Conservation (phyloP, 2,888 invertebrate genomes). For the Pegoplata infirma region DNA sequence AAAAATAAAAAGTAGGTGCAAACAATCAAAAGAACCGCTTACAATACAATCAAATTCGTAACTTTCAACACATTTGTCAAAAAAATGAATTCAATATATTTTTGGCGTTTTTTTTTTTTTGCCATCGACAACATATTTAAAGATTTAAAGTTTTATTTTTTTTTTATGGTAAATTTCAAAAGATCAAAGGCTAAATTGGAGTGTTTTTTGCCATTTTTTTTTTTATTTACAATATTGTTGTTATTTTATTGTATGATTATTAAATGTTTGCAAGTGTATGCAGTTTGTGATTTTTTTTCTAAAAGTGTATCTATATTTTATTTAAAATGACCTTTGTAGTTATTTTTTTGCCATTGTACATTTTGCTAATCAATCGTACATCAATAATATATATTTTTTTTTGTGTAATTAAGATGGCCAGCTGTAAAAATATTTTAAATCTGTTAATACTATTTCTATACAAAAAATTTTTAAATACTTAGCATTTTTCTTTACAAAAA, state of each 20-base stretch:
- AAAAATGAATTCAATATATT: constrained; percentile 34
- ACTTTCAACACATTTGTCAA: constrained; percentile 65
- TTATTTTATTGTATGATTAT: constrained; percentile 27
- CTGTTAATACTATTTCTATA: no score
- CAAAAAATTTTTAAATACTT: no score
- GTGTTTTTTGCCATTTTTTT: constrained; percentile 23
- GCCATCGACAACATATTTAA: constrained; percentile 26
- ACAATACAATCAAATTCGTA: constrained; percentile 47
- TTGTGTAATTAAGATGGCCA: not conserved
- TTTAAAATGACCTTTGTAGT: constrained; percentile 45
- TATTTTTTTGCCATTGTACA: constrained; percentile 10
- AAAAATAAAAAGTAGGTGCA: constrained; percentile 38
- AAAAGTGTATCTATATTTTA: constrained; percentile 28
- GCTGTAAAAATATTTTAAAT: not conserved
- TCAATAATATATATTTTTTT: constrained; percentile 7
- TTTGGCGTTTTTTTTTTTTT: constrained; percentile 6
- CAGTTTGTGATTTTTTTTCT: not conserved
- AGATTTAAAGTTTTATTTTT: constrained; percentile 28
- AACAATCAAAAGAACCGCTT: constrained; percentile 59
- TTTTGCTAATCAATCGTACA: constrained; percentile 43
- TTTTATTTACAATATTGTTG: not conserved
- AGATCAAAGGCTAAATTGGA: constrained; percentile 61
- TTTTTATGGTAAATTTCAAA: constrained; percentile 47
- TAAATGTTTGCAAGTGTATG: not conserved
- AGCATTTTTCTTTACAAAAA: no score